Evolutionary conservation across 2,797 vertebrate species (phyloP), one percentile per base, ranked within the genome.

Genomic region (Sebastes steindachneri): DNA sequence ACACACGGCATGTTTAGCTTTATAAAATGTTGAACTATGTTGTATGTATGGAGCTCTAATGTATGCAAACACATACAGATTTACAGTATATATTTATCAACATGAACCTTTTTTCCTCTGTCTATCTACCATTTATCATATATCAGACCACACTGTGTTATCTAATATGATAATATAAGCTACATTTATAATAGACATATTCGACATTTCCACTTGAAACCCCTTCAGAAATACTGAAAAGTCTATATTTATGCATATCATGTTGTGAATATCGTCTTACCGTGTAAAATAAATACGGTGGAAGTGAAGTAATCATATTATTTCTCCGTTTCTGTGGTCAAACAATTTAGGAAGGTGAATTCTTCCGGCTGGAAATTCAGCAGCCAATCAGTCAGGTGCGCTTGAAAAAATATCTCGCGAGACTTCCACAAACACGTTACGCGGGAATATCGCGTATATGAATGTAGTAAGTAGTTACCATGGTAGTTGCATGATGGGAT

Each of bases 401-500:
- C 26, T 11, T 63, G 31, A 15, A 11, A 12, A 12, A 48, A 67
- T 45, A 73, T 12, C 28, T 1, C 81, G 76, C 81, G 85, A 84
- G 60, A 70, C 17, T 57, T 68, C 58, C 15, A 1, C 5, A 2
- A 33, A 7, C n/a, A 21, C 26, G 0, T 26, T 7, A 15, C 45
- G 77, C 82, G 59, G 83, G 71, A 82, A 74, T 3, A 7, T 21
- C 19, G 5, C 2, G 59, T 33, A n/a, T 33, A 11, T n/a, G 3
- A 33, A 21, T 17, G 41, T 45, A 45, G 15, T 17, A 17, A 17
- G 41, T 45, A 41, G 37, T 41, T 41, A 41, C 37, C 37, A 41
- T 41, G 12, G 12, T 41, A 41, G 37, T 14, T 41, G 17, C 5
- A 29, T 0, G 21, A 93, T 92, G 88, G 84, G 17, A 4, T 77